A percentile compares a stretch with the other conserved stretches of the same genome.
Conservation (phyloP, 2,888 invertebrate genomes). For the Tiphia femorata region DNA sequence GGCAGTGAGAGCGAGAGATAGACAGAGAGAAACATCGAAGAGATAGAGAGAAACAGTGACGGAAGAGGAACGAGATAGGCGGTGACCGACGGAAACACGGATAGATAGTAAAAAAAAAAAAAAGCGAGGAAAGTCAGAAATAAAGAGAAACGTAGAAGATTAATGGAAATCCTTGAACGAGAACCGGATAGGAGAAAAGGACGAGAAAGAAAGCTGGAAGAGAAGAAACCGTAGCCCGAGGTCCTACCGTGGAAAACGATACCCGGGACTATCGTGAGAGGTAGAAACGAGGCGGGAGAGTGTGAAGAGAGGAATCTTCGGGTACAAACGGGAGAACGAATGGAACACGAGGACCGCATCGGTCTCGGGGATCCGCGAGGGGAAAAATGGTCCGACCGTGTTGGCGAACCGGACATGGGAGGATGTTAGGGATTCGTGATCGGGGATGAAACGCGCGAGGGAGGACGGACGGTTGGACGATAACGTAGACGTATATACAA, state of each 20-base stretch:
- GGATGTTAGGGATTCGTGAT: too few species aligned
- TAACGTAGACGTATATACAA: neutral
- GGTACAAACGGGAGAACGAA: too few species aligned
- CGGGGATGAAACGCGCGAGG: neutral
- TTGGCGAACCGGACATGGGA: too few species aligned
- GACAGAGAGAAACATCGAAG: conserved; percentile 27
- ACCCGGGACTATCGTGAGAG: too few species aligned
- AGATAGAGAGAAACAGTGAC: neutral
- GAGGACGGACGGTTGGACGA: neutral
- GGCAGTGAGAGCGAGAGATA: conserved; percentile 2
- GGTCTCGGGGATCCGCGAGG: too few species aligned
- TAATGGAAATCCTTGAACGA: neutral
- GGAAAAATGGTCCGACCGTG: too few species aligned
- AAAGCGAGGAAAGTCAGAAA: neutral
- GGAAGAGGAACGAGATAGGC: neutral
- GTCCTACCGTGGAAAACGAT: neutral
- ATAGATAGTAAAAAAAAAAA: neutral
- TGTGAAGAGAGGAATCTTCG: too few species aligned
- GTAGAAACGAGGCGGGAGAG: too few species aligned
- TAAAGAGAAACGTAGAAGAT: neutral
- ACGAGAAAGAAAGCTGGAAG: conserved; percentile 33
- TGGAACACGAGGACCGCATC: too few species aligned
- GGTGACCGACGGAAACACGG: neutral
- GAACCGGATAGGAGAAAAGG: conserved; percentile 36
- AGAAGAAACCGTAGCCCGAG: too few species aligned